Evolutionary conservation across 2,113 vertebrate species (phyloP).

Genomic region (Stigmatopora nigra): DNA sequence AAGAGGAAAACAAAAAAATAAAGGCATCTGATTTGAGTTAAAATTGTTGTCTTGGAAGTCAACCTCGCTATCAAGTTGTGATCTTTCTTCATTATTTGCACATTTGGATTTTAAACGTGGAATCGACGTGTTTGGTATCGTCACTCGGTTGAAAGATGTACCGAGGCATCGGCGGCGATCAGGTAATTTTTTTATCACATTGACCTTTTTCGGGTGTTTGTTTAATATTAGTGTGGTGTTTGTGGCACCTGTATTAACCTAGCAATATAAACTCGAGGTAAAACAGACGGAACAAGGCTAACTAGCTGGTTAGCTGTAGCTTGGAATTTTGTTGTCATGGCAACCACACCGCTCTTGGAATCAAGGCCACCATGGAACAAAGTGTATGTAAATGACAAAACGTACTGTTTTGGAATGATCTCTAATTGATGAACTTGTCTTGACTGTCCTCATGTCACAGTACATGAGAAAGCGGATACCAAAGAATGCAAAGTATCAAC

Average conservation of each 20-base stretch:
- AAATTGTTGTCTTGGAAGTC: neutral
- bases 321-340: constrained; percentile 1
- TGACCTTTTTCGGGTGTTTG: neutral
- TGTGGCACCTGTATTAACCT: neutral
- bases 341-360: neutral
- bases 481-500: constrained; percentile 81
- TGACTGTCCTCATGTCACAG: constrained; percentile 53
- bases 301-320: neutral
- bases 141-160: constrained; percentile 57
- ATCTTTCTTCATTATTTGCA: neutral
- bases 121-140: constrained; percentile 23
- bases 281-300: neutral
- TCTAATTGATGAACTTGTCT: neutral
- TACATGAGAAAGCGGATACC: constrained; percentile 81
- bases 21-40: neutral
- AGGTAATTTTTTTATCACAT: neutral
- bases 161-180: constrained; percentile 51
- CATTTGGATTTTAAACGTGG: neutral
- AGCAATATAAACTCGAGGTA: too few relatives aligned
- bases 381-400: neutral
- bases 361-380: neutral
- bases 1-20: neutral
- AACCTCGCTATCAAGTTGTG: neutral
- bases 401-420: neutral
- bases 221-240: neutral